Base-by-base conservation (phyloP, 2,888 invertebrate species). In the Lochmaea crataegi region DNA sequence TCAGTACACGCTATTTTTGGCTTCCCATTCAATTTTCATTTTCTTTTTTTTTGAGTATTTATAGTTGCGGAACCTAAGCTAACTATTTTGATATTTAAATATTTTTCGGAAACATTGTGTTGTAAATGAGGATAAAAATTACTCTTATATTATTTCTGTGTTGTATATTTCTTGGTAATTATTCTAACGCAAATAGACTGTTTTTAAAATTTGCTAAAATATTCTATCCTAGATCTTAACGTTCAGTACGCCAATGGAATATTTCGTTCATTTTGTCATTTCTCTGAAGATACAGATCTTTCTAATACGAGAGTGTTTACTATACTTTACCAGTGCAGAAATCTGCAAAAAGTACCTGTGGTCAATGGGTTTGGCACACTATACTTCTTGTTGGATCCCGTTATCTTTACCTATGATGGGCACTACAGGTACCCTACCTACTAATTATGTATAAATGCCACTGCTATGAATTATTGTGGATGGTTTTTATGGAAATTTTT, bases 361-460 rank as follows among this genome's bases (percentile, higher is more conserved):
- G 58, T 58, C 58, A 58, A 58, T 58, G 11, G 53, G n/a, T n/a
- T 48, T 48, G 48, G 48, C 14, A 14, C 48, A 48, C n/a, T 18
- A 16, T 18, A 26, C 32, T 32, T n/a, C 11, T 32, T 58, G 5
- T 32, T 58, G 14, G n/a, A 4, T 32, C 32, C 32, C 32, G 26
- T 58, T 58, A 26, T 0, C 3, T 56, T 18, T 56, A 9, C 12
- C 18, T 56, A 16, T 18, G 22, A 16, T 10, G 22, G 56, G 2
- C 18, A 53, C 53, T 53, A 53, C 53, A 10, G 53, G 53, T n/a
- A 53, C 53, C 51, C 14, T n/a, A 14, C 51, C 14, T 6, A 1
- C 18, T 57, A 57, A 57, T 57, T 18, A 57, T 57, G 22, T 57
- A 26, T 57, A 11, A 18, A 57, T 18, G n/a, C 51, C 51, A 51